Conservation (phyloP, 2,888 invertebrate species). For the Acleris holmiana region DNA sequence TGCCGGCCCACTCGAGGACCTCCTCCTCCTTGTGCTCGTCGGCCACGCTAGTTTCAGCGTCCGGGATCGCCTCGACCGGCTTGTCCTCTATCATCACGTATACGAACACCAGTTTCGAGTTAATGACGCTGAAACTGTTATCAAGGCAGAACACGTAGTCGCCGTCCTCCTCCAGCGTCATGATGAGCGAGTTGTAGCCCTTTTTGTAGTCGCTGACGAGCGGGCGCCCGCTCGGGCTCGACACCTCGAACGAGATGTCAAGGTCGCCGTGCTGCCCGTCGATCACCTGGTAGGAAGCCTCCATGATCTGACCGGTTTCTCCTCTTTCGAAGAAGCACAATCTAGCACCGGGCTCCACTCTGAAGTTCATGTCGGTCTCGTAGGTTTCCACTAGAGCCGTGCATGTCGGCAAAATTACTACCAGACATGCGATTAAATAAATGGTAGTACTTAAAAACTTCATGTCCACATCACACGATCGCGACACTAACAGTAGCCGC, state of each 20-base stretch:
- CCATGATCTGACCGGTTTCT: constrained; percentile 66
- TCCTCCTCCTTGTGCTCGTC: constrained; percentile 65
- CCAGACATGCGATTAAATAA: constrained; percentile 36
- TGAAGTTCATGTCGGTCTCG: constrained; percentile 67
- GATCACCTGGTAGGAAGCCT: constrained; percentile 83
- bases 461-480: constrained; percentile 19
- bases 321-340: constrained; percentile 71
- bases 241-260: constrained; percentile 90
- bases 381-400: constrained; percentile 52
- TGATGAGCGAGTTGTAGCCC: constrained; percentile 87
- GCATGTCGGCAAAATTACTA: constrained; percentile 43
- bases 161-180: constrained; percentile 85
- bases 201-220: constrained; percentile 88
- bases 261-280: constrained; percentile 94
- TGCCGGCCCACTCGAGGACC: constrained; percentile 66
- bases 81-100: constrained; percentile 88
- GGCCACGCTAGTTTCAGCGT: constrained; percentile 47
- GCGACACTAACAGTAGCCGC: constrained; percentile 17
- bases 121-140: constrained; percentile 92
- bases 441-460: constrained; percentile 39
- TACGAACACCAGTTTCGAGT: constrained; percentile 92
- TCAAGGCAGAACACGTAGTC: constrained; percentile 94
- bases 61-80: constrained; percentile 60
- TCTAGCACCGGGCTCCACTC: constrained; percentile 66
- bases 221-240: constrained; percentile 86